Evolutionary conservation across 2,888 invertebrate species (phyloP).

Genomic region (Rhamphomyia laevipes): DNA sequence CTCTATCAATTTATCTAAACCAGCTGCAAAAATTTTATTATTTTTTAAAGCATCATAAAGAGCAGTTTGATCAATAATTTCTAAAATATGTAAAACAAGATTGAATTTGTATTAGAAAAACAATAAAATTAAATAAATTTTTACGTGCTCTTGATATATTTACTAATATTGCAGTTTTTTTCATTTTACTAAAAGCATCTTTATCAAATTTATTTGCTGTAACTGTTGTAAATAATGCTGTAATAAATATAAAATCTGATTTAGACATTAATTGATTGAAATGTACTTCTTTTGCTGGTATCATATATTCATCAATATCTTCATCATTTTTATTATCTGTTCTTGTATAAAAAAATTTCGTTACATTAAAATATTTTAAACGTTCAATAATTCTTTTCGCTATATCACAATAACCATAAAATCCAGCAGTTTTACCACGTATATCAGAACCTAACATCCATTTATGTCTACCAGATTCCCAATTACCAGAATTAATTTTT

Average conservation of each 20-base stretch:
- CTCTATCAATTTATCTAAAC: conserved; percentile 81
- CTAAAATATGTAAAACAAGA: conserved; percentile 27
- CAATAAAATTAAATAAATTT: conserved; percentile 17
- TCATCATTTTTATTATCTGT: no score
- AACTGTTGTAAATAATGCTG: conserved; percentile 51
- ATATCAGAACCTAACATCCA: conserved; percentile 75
- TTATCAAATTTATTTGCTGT: conserved; percentile 56
- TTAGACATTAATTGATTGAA: conserved; percentile 50
- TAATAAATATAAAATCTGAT: conserved; percentile 61
- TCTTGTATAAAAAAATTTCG: conserved; percentile 57
- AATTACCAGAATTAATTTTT: conserved; percentile 36
- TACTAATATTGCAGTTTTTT: conserved; percentile 55
- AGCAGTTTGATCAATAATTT: conserved; percentile 68
- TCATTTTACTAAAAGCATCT: conserved; percentile 59
- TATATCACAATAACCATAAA: conserved; percentile 68
- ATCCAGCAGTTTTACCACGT: conserved; percentile 64
- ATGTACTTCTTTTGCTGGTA: conserved; percentile 35
- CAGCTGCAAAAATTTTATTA: conserved; percentile 71
- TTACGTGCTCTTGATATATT: conserved; percentile 55
- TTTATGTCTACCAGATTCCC: conserved; percentile 19
- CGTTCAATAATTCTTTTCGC: conserved; percentile 63
- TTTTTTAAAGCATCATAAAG: conserved; percentile 63
- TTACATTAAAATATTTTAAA: conserved; percentile 60
- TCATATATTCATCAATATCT: no score
- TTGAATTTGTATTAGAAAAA: conserved; percentile 2